Conservation (phyloP, 2,888 invertebrate species). For the Cylloceria caligata region DNA sequence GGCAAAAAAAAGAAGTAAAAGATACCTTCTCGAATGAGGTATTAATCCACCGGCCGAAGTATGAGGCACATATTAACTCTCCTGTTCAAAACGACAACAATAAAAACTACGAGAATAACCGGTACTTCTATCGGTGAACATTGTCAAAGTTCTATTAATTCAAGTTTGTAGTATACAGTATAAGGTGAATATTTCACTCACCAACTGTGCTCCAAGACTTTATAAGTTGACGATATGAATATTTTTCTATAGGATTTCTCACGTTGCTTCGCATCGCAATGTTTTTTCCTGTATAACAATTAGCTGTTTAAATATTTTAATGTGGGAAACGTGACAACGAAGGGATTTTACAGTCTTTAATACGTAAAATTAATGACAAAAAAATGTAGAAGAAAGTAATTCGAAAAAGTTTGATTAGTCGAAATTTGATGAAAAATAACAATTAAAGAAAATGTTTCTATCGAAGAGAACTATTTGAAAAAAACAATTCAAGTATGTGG, state of each 20-base stretch:
- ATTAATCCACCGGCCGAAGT: slow-evolving; percentile 32
- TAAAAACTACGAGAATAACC: slow-evolving; percentile 35
- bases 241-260: neutral
- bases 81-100: slow-evolving; percentile 7
- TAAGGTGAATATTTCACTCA: slow-evolving; percentile 1
- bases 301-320: neutral
- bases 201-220: neutral
- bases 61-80: slow-evolving; percentile 27
- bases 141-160: slow-evolving; percentile 22
- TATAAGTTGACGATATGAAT: neutral
- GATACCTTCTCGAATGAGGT: slow-evolving; percentile 22
- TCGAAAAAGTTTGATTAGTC: too few species aligned
- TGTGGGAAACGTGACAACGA: neutral
- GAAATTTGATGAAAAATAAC: too few species aligned
- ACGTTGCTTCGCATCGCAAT: neutral
- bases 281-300: neutral
- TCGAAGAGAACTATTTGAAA: neutral
- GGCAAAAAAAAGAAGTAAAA: slow-evolving; percentile 18
- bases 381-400: too few species aligned
- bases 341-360: neutral
- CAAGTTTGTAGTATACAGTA: slow-evolving; percentile 5
- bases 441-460: too few species aligned
- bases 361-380: neutral
- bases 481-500: neutral
- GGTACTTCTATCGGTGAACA: slow-evolving; percentile 5